Evolutionary conservation across 2,797 vertebrate species (phyloP).

Genomic region (Gadopsis marmoratus): DNA sequence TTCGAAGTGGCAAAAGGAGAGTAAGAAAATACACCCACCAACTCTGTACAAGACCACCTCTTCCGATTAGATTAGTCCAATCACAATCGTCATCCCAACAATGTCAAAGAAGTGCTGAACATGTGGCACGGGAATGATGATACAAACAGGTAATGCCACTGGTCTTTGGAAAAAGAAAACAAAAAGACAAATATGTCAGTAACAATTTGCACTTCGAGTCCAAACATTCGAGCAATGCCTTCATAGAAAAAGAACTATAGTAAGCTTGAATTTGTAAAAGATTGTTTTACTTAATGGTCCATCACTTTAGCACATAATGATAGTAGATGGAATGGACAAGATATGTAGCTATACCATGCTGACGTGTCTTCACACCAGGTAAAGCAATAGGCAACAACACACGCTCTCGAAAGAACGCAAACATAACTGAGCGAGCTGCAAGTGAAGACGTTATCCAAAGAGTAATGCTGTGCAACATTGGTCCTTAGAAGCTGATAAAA

Average conservation of each 20-base stretch:
- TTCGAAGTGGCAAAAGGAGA: slow-evolving; percentile 61
- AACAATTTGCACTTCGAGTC: slow-evolving; percentile 57
- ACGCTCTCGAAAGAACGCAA: slow-evolving; percentile 14
- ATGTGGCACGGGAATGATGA: slow-evolving; percentile 52
- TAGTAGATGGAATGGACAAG: slow-evolving; percentile 36
- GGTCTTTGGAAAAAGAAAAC: slow-evolving; percentile 59
- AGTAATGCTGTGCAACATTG: slow-evolving; percentile 57
- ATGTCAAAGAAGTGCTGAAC: slow-evolving; percentile 57
- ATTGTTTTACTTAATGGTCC: slow-evolving; percentile 58
- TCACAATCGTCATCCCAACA: slow-evolving; percentile 46
- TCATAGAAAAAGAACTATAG: slow-evolving; percentile 54
- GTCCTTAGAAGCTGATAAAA: slow-evolving; percentile 57
- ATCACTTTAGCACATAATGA: slow-evolving; percentile 49
- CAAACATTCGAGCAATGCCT: slow-evolving; percentile 62
- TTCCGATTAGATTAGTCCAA: slow-evolving; percentile 51
- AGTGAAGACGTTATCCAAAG: slow-evolving; percentile 31
- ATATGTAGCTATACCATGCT: slow-evolving; percentile 46
- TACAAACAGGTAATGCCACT: slow-evolving; percentile 54
- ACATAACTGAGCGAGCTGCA: slow-evolving; percentile 23
- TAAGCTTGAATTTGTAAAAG: slow-evolving; percentile 66
- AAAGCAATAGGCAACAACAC: slow-evolving; percentile 45
- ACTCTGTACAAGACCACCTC: slow-evolving; percentile 53
- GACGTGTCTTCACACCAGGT: slow-evolving; percentile 40
- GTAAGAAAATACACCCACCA: slow-evolving; percentile 63
- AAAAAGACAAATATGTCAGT: slow-evolving; percentile 30